These are phyloP conservation scores for Hylomyscus alleni DNA, from an alignment of 2,797 vertebrate species.

Conservation along the genomic window DNA sequence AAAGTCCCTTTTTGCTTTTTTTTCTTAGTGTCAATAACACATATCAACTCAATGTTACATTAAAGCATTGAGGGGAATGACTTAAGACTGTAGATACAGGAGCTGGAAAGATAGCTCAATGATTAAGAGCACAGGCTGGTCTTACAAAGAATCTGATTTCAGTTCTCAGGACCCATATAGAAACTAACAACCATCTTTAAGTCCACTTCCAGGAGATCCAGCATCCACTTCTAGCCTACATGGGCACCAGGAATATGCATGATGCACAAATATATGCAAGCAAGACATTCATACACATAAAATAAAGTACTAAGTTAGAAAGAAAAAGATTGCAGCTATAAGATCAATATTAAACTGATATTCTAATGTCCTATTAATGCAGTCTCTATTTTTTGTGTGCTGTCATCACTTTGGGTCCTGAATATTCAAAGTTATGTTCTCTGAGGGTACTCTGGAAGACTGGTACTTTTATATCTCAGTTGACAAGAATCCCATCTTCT, in stretches of 20 bases:
- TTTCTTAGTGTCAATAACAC: not conserved
- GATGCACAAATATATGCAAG: not conserved
- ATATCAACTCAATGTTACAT: not conserved
- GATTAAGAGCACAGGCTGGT: not conserved
- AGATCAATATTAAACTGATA: not conserved
- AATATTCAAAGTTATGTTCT: not conserved
- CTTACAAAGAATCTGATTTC: no score
- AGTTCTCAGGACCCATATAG: not conserved
- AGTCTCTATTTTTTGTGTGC: not conserved
- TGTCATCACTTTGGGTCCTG: constrained; percentile 22
- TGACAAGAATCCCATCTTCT: constrained; percentile 9
- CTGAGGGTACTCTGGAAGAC: not conserved
- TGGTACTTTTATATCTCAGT: not conserved
- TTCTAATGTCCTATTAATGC: constrained; percentile 31
- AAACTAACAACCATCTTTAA: not conserved
- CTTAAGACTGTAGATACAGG: not conserved
- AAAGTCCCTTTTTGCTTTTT: not conserved
- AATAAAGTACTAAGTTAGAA: not conserved
- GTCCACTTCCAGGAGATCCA: not conserved
- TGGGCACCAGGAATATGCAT: not conserved
- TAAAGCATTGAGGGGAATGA: not conserved
- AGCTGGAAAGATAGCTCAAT: not conserved
- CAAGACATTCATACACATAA: not conserved
- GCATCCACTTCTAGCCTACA: not conserved
- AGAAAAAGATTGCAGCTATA: not conserved